Base-by-base conservation (phyloP, 2,797 vertebrate species). In the Sus cebifrons region DNA sequence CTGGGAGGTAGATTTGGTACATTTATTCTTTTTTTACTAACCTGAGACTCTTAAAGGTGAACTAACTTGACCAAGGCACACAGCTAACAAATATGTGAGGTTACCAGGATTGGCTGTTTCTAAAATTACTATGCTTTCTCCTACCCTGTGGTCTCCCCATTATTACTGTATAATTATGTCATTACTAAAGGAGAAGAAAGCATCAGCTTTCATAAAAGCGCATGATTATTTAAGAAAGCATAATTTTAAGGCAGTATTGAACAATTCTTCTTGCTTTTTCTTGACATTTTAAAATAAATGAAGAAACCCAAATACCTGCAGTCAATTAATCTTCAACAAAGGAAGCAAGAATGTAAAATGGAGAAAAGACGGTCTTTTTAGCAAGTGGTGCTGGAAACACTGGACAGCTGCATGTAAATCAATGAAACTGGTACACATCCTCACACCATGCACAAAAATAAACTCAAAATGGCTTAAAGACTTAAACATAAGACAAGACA, bases 231-330 rank as follows among this genome's bases (percentile, higher is more conserved):
- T 88, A 90, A 93, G 60, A 92, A 95, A 94, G 62, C 9, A 58
- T 77, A 20, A 54, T 58, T 90, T 95, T 74, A 96, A 96, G 29
- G 23, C 25, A 73, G 5, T 74, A 67, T 93, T 60, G 25, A 95
- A 84, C 7, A 83, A 74, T 54, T 78, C 21, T 89, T 93, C 14
- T 91, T 78, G 15, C 71, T 95, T 65, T 95, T 93, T 36, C n/a
- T 73, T 88, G n/a, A 84, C 52, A 92, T 96, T 90, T 90, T 85
- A 77, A 95, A 79, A 68, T 94, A 84, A 93, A 49, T 54, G 5
- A 89, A 96, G 84, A 67, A 49, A 49, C 44, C 44, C 44, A 49
- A 10, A 10, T 10, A 49, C 44, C 44, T 5, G 9, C 44, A 49
- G 44, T 49, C 44, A 49, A 49, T 49, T 49, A 49, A 49, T 49